Percentiles rank a stretch among this genome's conserved stretches.
Conservation (phyloP, 2,113 vertebrate genomes). For the Syngnathoides biaculeatus region DNA sequence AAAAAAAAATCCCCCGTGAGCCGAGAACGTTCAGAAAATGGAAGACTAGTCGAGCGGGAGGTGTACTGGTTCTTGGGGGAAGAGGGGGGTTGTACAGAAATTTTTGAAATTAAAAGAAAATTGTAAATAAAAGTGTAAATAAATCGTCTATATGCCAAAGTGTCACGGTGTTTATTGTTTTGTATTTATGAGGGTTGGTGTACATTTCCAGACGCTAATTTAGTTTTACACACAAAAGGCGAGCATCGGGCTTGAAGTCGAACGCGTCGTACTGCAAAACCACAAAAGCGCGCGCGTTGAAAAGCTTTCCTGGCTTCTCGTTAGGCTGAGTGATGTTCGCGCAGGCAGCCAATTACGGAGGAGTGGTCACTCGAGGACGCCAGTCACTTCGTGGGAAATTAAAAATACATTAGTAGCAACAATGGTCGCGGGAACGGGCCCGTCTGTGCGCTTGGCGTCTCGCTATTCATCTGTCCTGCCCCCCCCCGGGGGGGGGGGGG, state of each 20-base stretch:
- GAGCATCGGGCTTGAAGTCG: not conserved
- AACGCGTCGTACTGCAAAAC: not conserved
- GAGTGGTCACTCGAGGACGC: constrained; percentile 53
- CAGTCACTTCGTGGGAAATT: constrained; percentile 69
- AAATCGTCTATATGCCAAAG: constrained; percentile 75
- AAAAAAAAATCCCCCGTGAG: constrained; percentile 16
- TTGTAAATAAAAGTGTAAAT: constrained; percentile 83
- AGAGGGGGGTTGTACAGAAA: constrained; percentile 72
- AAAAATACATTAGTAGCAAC: constrained; percentile 70
- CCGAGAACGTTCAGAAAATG: constrained; percentile 24
- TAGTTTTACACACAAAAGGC: not conserved
- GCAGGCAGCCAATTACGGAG: constrained; percentile 66
- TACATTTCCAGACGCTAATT: too few species aligned
- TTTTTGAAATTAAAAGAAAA: constrained; percentile 66
- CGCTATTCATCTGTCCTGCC: not conserved
- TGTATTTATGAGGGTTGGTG: not conserved
- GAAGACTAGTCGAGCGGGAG: constrained; percentile 50
- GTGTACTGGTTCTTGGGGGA: constrained; percentile 49
- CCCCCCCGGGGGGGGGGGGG: not conserved
- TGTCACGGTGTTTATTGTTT: not conserved
- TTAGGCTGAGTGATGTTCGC: constrained; percentile 74
- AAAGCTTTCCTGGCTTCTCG: constrained; percentile 52
- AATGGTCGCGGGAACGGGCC: constrained; percentile 45
- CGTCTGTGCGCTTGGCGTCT: not conserved
- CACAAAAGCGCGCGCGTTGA: constrained; percentile 12